Base-by-base conservation (phyloP, 2,797 vertebrate genomes). In the Hylomyscus alleni region DNA sequence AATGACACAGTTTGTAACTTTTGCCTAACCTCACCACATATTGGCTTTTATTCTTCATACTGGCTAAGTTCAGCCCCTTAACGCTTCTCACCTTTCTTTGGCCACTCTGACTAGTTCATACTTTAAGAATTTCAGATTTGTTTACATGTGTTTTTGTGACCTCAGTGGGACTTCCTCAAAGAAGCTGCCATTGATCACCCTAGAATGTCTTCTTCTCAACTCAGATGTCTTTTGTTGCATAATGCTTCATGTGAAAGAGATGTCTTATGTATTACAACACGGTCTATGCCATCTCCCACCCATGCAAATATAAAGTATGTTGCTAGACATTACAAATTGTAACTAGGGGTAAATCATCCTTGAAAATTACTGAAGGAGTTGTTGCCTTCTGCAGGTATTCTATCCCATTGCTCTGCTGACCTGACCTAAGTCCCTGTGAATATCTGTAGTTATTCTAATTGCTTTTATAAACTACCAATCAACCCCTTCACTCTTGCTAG, bases 241-340 rank as follows among this genome's bases (percentile, higher is more conserved):
- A 12, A 75, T 62, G 54, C 40, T 84, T 52, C 81, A 10, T 19
- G 65, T 13, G 17, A 19, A 92, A 29, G 26, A 1, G 12, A 50
- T 56, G 8, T 13, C 47, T 34, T 90, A 24, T 54, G 26, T 24
- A 56, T 72, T 85, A 1, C 26, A 78, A 80, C 9, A 76, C 44
- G 31, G 47, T 92, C 22, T 83, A 29, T 26, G 93, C 29, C 50
- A 15, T 31, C 14, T 17, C 24, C 72, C 4, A 34, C 22, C 54
- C 85, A 10, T 90, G 47, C 89, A 40, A 56, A 73, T 93, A 73
- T n/a, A 62, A 97, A 69, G 17, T 37, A 81, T 91, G 5, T 62
- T 34, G 90, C 77, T 22, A 37, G 13, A 60, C 0, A 9, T 85
- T 31, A 58, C 56, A 17, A n/a, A 56, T 11, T 91, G n/a, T 14